phyloP scores from a whole-genome alignment of 2,888 invertebrate genomes.

The Oscheius onirici region DNA sequence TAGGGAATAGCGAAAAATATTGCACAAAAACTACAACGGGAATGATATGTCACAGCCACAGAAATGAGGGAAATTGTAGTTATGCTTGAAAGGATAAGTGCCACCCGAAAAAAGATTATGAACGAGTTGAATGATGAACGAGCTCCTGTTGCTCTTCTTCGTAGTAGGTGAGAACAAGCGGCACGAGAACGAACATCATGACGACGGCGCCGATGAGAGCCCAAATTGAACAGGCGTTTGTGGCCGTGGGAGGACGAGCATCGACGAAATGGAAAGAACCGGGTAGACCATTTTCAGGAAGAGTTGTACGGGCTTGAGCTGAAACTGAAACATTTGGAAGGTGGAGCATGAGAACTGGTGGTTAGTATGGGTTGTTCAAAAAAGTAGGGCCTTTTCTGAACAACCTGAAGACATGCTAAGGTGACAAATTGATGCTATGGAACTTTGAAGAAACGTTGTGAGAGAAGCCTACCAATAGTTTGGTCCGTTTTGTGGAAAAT shows the following conservation, averaged over 20 bases:
- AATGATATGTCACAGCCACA: slow-evolving; percentile 22
- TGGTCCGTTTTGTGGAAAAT: slow-evolving; percentile 67
- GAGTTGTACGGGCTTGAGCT: slow-evolving; percentile 39
- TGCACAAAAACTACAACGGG: slow-evolving; percentile 11
- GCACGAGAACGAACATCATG: slow-evolving; percentile 65
- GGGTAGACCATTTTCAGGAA: slow-evolving; percentile 48
- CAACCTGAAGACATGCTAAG: background rate
- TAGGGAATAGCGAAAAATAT: background rate
- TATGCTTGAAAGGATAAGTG: slow-evolving; percentile 3
- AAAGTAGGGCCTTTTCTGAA: background rate
- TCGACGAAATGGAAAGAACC: slow-evolving; percentile 68
- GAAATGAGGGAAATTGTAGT: background rate
- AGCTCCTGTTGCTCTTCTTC: slow-evolving; percentile 50
- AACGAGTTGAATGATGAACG: background rate
- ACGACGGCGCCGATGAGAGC: slow-evolving; percentile 58
- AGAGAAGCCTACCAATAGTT: slow-evolving; percentile 52
- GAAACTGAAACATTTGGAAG: background rate
- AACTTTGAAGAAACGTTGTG: too few species aligned
- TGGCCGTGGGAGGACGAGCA: slow-evolving; percentile 65
- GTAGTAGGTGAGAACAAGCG: slow-evolving; percentile 62
- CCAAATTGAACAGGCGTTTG: slow-evolving; percentile 42
- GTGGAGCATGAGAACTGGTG: background rate
- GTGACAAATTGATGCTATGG: background rate
- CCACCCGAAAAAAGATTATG: background rate
- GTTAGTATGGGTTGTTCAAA: background rate